A percentile compares a stretch with the other conserved stretches of the same genome.
Conservation (phyloP, 2,113 vertebrate species). For the Climacteris rufus region DNA sequence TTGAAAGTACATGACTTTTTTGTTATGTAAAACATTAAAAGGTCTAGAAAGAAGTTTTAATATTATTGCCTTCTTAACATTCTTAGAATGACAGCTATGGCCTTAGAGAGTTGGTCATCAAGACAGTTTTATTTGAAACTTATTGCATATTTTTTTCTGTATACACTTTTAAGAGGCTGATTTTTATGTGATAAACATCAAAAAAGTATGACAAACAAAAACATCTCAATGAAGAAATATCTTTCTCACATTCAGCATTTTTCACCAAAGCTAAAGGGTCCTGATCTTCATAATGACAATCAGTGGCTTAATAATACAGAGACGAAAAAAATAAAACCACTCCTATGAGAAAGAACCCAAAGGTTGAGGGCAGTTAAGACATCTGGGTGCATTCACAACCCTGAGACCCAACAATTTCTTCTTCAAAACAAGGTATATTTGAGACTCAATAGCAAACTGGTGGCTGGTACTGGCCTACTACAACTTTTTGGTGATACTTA, state of each 20-base stretch:
- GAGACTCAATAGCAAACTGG: rapidly evolving
- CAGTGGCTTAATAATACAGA: background rate
- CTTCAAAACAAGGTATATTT: background rate
- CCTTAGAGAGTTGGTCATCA: background rate
- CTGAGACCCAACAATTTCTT: background rate
- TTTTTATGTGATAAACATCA: background rate
- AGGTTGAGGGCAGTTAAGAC: background rate
- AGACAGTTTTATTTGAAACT: background rate
- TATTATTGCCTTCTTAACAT: rapidly evolving
- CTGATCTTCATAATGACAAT: background rate
- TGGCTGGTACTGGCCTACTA: too few species aligned
- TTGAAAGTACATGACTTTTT: background rate
- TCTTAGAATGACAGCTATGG: background rate
- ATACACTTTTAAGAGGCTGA: background rate
- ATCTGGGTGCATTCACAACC: rapidly evolving
- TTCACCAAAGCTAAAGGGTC: background rate
- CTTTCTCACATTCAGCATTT: background rate
- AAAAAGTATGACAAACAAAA: background rate
- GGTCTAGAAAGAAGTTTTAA: background rate
- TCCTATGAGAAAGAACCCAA: background rate
- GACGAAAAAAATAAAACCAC: too few species aligned
- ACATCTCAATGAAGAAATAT: background rate
- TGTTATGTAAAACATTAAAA: background rate
- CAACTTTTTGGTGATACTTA: background rate
- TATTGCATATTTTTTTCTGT: background rate